Percentiles rank a stretch among this genome's conserved stretches.
phyloP scores from a whole-genome alignment of 2,888 invertebrate species.

The Amphipyra berbera region DNA sequence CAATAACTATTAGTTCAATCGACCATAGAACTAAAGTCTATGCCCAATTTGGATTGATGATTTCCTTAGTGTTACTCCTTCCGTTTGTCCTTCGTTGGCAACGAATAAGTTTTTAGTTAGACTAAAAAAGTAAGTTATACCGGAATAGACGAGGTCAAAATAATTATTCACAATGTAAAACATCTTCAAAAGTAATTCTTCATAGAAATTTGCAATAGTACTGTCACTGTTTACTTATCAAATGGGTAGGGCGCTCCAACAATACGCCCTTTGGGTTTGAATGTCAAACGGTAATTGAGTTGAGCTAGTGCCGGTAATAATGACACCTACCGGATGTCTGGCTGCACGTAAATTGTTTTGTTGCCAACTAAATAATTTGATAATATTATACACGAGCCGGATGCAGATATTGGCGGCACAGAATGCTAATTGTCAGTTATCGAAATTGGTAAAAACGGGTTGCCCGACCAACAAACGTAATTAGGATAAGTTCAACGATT shows the following conservation, averaged over 20 bases:
- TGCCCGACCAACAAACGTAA: constrained; percentile 37
- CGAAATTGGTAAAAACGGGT: constrained; percentile 59
- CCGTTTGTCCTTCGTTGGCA: constrained; percentile 25
- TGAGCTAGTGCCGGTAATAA: constrained; percentile 59
- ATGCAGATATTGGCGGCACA: constrained; percentile 44
- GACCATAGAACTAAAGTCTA: constrained; percentile 33
- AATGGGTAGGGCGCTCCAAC: constrained; percentile 54
- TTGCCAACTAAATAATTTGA: constrained; percentile 53
- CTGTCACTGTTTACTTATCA: constrained; percentile 56
- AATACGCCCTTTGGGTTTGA: constrained; percentile 68
- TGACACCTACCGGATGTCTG: constrained; percentile 66
- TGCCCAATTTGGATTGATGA: constrained; percentile 44
- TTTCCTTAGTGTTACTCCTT: constrained; percentile 52
- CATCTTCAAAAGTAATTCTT: constrained; percentile 16
- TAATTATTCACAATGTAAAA: constrained; percentile 8
- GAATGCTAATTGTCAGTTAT: constrained; percentile 60
- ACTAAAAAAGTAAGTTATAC: constrained; percentile 1
- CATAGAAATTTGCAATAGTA: constrained; percentile 27
- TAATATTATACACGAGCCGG: constrained; percentile 54
- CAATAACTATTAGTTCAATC: constrained; percentile 57
- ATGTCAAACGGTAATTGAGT: constrained; percentile 72
- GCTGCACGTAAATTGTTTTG: constrained; percentile 58
- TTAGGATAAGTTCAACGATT: constrained; percentile 46
- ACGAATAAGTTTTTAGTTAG: neutral
- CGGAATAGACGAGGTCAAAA: neutral